These are phyloP conservation scores for Pedionomus torquatus DNA, from an alignment of 2,113 vertebrate genomes.

Conservation along the genomic window DNA sequence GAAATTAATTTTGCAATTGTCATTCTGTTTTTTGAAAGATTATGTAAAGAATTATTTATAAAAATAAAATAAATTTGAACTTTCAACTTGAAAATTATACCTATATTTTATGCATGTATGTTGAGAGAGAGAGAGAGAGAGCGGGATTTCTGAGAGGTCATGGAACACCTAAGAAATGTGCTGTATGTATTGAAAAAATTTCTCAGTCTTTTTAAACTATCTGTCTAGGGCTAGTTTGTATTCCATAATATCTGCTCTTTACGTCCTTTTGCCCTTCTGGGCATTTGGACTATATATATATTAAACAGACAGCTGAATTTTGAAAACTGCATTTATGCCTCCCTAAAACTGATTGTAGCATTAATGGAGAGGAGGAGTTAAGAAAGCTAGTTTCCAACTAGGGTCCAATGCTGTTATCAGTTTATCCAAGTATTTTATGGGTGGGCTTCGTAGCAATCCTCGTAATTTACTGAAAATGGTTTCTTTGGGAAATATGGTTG, in stretches of 20 bases:
- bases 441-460: not conserved
- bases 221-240: not conserved
- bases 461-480: not conserved
- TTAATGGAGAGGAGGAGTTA: not conserved
- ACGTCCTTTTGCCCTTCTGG: not conserved
- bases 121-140: not conserved
- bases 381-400: too few relatives aligned
- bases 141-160: not conserved
- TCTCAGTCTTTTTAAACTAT: not conserved
- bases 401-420: not conserved
- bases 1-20: not conserved
- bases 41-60: not conserved
- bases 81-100: not conserved
- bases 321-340: not conserved
- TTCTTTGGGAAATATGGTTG: not conserved
- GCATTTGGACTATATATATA: not conserved
- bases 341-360: not conserved
- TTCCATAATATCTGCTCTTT: not conserved
- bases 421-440: not conserved
- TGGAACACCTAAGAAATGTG: not conserved
- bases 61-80: not conserved
- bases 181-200: not conserved
- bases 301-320: not conserved
- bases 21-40: not conserved
- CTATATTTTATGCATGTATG: not conserved